Evolutionary conservation across 2,888 invertebrate genomes (phyloP), one percentile per base, ranked within the genome.

Genomic region (Xylota segnis): DNA sequence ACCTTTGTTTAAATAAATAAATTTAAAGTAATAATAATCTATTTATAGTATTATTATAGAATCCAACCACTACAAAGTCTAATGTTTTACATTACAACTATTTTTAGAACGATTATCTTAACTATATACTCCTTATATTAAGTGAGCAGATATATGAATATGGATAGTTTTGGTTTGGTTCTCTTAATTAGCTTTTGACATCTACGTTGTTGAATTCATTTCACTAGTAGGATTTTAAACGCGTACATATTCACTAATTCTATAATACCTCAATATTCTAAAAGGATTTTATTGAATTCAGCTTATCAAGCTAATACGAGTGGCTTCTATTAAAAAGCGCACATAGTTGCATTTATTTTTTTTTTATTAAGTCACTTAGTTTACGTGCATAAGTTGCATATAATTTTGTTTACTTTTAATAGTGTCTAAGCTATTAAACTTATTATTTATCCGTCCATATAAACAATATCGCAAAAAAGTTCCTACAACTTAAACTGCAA

Each of bases 361-460:
- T 40, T 10, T 61, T 1, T 18, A 2, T 7, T 56, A 5, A 0
- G 34, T 16, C 9, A 1, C 14, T 34, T 37, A 27, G 10, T 27
- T 34, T 37, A 40, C 12, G 23, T 32, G 50, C 29, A 45, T 65
- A 34, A 16, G 9, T 23, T 52, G 45, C 40, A 43, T 27, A 43
- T 5, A 27, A 5, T 61, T 61, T 37, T 47, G n/a, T 54, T 32
- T 27, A 14, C 23, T 74, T 75, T 65, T 16, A 70, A 76, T 74
- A 76, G 63, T 12, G 27, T 58, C 58, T 50, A 63, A 40, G 59
- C 70, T 54, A 52, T 74, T 66, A 71, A 16, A 56, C 61, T 89
- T 90, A 89, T 88, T 87, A 88, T 89, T 91, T 91, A 91, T 91
- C 90, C 90, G 91, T 91, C 90, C 90, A 91, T 90, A 86, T 88